These are phyloP conservation scores for Cantharis flavilabris DNA, from an alignment of 2,888 invertebrate species.

Conservation along the genomic window DNA sequence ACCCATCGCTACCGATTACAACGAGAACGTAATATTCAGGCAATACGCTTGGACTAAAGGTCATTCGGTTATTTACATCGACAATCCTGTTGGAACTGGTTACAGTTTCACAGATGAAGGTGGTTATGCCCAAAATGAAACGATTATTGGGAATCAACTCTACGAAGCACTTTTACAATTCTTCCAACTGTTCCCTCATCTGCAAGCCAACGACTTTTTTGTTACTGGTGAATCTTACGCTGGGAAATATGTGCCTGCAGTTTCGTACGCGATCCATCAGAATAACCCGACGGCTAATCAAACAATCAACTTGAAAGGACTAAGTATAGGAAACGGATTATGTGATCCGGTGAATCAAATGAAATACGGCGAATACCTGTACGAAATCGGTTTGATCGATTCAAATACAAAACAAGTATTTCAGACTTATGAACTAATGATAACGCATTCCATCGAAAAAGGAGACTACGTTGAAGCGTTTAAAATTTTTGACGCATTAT, in stretches of 20 bases:
- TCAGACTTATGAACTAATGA: slow-evolving; percentile 64
- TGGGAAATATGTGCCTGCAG: slow-evolving; percentile 80
- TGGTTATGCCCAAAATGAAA: slow-evolving; percentile 81
- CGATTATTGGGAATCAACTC: slow-evolving; percentile 78
- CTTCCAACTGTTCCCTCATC: slow-evolving; percentile 79
- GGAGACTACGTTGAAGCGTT: slow-evolving; percentile 72
- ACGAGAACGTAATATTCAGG: slow-evolving; percentile 57
- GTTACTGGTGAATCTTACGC: slow-evolving; percentile 90
- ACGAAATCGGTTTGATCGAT: slow-evolving; percentile 76
- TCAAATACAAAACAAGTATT: slow-evolving; percentile 65
- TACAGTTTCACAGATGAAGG: slow-evolving; percentile 85
- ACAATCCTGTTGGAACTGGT: slow-evolving; percentile 92
- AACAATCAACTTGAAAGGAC: slow-evolving; percentile 73
- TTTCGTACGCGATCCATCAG: slow-evolving; percentile 73
- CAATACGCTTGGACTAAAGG: slow-evolving; percentile 80
- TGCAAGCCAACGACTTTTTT: slow-evolving; percentile 77
- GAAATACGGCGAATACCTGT: slow-evolving; percentile 77
- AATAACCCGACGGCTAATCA: slow-evolving; percentile 62
- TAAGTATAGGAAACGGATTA: slow-evolving; percentile 80
- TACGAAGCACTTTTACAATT: slow-evolving; percentile 80
- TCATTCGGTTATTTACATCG: slow-evolving; percentile 84
- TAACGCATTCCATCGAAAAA: slow-evolving; percentile 63
- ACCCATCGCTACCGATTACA: slow-evolving; percentile 63
- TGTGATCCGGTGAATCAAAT: slow-evolving; percentile 80
- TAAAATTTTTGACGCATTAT: slow-evolving; percentile 69